These are phyloP conservation scores for Gephyroberyx darwinii DNA, from an alignment of 2,797 vertebrate genomes.

Conservation along the genomic window DNA sequence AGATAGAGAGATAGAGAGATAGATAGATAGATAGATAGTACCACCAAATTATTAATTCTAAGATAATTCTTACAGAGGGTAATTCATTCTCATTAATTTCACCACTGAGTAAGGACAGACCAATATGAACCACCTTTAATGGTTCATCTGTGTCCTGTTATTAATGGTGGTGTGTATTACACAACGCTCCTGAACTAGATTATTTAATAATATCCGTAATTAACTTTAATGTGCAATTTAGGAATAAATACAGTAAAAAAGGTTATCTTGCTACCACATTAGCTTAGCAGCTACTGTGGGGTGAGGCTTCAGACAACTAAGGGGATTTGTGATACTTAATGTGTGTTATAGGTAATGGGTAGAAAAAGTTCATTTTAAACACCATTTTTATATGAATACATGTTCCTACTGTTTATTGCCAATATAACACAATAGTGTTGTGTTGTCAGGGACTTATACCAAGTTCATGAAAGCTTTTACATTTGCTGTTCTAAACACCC, in stretches of 20 bases:
- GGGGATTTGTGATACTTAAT: neutral
- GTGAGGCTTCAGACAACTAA: conserved; percentile 7
- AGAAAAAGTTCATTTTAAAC: neutral
- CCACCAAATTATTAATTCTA: neutral
- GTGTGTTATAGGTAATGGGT: neutral
- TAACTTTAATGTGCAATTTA: too few species aligned
- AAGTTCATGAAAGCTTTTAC: neutral
- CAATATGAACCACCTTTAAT: neutral
- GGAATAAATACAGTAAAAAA: too few species aligned
- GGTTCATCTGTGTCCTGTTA: conserved; percentile 7
- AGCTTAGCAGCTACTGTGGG: neutral
- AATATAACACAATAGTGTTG: too few species aligned
- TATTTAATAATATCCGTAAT: neutral
- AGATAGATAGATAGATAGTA: neutral
- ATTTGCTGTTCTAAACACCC: too few species aligned
- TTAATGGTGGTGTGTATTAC: neutral
- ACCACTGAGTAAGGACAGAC: neutral
- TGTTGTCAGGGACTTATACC: too few species aligned
- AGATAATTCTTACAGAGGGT: neutral
- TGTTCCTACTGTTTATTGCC: too few species aligned
- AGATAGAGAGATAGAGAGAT: too few species aligned
- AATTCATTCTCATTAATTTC: neutral
- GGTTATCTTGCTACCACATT: conserved; percentile 1
- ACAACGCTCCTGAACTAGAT: neutral
- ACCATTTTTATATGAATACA: too few species aligned